Evolutionary conservation across 2,797 vertebrate genomes (phyloP).

Genomic region (Pipistrellus pygmaeus): DNA sequence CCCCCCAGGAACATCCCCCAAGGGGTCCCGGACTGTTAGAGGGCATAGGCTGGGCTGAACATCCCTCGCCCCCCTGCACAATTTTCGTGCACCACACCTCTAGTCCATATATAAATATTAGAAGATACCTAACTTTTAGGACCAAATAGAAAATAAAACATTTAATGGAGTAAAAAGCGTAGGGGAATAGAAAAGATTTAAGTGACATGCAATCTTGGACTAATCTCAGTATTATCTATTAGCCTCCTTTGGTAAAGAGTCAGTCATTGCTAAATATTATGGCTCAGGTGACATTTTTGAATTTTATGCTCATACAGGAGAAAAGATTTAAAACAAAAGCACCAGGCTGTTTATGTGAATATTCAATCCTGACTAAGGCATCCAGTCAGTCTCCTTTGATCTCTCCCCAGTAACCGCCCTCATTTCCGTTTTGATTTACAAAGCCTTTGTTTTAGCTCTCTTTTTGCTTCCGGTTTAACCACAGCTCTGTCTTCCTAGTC

Average conservation of each 20-base stretch:
- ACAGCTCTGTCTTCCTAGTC: background rate
- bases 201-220: background rate
- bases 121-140: background rate
- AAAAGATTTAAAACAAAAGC: constrained; percentile 6
- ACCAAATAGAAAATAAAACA: background rate
- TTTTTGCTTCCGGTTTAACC: background rate
- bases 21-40: no score
- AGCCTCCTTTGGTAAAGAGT: background rate
- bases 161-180: background rate
- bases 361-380: background rate
- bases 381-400: background rate
- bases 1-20: no score
- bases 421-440: background rate
- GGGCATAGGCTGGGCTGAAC: no score
- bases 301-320: background rate
- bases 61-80: fast-evolving
- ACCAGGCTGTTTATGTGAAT: background rate
- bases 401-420: background rate
- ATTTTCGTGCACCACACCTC: no score
- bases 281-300: background rate
- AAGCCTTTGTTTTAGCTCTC: background rate
- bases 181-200: background rate
- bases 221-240: background rate
- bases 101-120: background rate
- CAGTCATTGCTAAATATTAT: background rate